phyloP scores from a whole-genome alignment of 2,888 invertebrate genomes.

The Scaptomyza cyrtandrae region DNA sequence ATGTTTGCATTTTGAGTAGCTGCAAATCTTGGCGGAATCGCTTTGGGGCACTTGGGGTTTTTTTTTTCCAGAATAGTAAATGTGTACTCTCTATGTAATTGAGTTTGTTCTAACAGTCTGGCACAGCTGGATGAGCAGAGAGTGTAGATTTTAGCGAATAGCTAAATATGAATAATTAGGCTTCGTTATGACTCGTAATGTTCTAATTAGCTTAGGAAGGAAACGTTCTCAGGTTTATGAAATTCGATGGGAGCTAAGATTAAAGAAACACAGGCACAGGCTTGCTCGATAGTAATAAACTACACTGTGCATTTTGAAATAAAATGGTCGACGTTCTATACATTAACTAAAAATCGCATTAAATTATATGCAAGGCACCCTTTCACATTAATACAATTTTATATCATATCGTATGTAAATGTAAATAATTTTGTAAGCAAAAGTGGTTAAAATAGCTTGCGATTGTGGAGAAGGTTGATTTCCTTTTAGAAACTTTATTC shows the following conservation, averaged over 20 bases:
- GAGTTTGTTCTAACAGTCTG: constrained; percentile 18
- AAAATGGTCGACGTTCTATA: background rate
- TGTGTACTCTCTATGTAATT: constrained; percentile 33
- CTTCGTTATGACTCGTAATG: constrained; percentile 26
- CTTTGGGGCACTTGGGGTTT: constrained; percentile 31
- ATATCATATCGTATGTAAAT: no score
- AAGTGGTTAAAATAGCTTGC: no score
- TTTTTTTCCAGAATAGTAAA: constrained; percentile 15
- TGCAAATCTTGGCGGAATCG: constrained; percentile 41
- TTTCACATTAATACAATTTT: no score
- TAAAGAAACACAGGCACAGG: background rate
- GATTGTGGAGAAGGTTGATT: no score
- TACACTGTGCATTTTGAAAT: background rate
- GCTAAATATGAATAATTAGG: constrained; percentile 32
- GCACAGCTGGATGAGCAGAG: background rate
- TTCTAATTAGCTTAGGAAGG: constrained; percentile 23
- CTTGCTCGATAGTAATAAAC: background rate
- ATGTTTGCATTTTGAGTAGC: constrained; percentile 67
- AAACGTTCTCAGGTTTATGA: constrained; percentile 5
- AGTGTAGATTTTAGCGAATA: constrained; percentile 2
- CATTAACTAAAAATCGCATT: background rate
- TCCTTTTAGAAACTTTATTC: no score
- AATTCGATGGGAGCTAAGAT: background rate
- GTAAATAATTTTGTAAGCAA: no score
- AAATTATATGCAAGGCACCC: no score